Conservation (phyloP, 1,140 invertebrate species). For the Musca vetustissima region DNA sequence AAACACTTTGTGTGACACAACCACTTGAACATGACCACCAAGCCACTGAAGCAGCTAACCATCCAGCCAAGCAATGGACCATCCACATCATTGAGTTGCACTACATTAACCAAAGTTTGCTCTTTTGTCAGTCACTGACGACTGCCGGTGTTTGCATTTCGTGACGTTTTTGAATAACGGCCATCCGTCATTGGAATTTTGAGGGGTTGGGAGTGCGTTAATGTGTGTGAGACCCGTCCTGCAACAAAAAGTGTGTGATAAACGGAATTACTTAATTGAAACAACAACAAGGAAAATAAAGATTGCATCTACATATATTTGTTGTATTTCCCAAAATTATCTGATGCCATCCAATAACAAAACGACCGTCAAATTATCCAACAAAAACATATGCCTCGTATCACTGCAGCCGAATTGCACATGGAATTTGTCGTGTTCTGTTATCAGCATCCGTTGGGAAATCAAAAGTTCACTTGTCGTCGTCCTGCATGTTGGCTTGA, state of each 20-base stretch:
- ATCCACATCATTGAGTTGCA: background rate
- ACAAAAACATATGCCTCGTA: background rate
- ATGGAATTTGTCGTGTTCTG: background rate
- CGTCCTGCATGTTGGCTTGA: too few relatives aligned
- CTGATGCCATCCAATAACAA: background rate
- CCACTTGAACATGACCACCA: background rate
- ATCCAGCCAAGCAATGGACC: background rate
- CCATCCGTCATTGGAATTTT: background rate
- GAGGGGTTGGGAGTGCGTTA: too few relatives aligned
- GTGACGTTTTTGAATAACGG: background rate
- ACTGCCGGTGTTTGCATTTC: conserved; percentile 15
- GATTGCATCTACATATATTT: background rate
- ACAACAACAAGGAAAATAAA: background rate
- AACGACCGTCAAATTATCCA: background rate
- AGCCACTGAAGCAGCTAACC: background rate
- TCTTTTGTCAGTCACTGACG: background rate
- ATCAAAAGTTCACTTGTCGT: background rate
- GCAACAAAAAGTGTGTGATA: background rate
- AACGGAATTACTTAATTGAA: conserved; percentile 24
- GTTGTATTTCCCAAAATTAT: background rate
- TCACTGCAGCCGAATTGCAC: too few relatives aligned
- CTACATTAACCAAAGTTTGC: background rate
- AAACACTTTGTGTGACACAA: background rate
- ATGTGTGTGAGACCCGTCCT: background rate
- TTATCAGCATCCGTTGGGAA: background rate